A percentile compares a stretch with the other conserved stretches of the same genome.
Conservation (phyloP, 2,113 vertebrate species). For the Hymenochirus boettgeri region DNA sequence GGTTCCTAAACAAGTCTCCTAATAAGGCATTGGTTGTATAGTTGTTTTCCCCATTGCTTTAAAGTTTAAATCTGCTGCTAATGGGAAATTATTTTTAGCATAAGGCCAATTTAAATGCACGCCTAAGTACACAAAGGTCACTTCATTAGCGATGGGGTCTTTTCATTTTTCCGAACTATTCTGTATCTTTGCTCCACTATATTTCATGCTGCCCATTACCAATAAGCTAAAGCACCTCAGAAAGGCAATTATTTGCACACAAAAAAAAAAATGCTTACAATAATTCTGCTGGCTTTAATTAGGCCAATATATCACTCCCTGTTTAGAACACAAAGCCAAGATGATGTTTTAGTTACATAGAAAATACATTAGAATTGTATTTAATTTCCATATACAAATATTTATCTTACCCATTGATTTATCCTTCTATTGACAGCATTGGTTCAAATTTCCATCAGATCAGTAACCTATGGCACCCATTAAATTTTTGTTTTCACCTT, state of each 20-base stretch:
- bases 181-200: conserved; percentile 43
- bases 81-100: conserved; percentile 44
- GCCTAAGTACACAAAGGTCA: conserved; percentile 47
- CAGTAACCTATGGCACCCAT: too few species aligned
- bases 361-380: conserved; percentile 48
- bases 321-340: conserved; percentile 53
- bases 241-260: conserved; percentile 71
- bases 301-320: conserved; percentile 71
- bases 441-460: too few species aligned
- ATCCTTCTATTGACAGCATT: too few species aligned
- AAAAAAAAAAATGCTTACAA: conserved; percentile 70
- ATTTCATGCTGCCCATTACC: conserved; percentile 56
- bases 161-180: conserved; percentile 32
- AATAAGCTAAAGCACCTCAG: conserved; percentile 54
- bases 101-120: conserved; percentile 47
- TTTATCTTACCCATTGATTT: conserved; percentile 13
- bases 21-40: not conserved
- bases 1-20: not conserved
- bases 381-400: conserved; percentile 37
- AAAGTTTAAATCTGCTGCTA: conserved; percentile 26
- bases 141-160: conserved; percentile 44
- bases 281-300: conserved; percentile 77
- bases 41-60: conserved; percentile 7
- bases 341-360: conserved; percentile 49
- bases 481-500: too few species aligned